Evolutionary conservation across 2,888 invertebrate genomes (phyloP), one percentile per base, ranked within the genome.

Genomic region (Mimas tiliae): DNA sequence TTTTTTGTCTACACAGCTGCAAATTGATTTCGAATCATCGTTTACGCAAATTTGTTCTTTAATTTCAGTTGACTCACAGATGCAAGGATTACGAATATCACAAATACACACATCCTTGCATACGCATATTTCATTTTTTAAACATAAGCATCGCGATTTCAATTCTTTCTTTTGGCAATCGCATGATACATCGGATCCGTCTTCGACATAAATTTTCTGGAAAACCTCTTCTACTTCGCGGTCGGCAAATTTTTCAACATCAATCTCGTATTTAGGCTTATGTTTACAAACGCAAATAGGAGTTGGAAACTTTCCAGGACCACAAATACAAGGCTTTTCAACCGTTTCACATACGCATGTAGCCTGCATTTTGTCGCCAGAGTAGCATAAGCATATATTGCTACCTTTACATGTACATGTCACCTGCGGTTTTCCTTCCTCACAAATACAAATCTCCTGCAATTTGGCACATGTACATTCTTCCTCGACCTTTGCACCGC

Each of bases 241-340:
- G 70, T 70, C 73, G 52, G 66, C 65, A 63, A 53, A 65, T 21
- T 69, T 67, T 62, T 73, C 69, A 8, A 69, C 65, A 16, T 75
- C 66, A 38, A 68, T 67, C 62, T 67, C 51, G 42, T 71, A 67
- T 65, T 70, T 78, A 8, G 86, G 86, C 68, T 89, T 88, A 67
- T 74, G 67, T 73, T 85, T 81, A 73, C 93, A 93, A 47, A 72
- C 72, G 69, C 93, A 93, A 65, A 87, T 65, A 50, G 90, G 86
- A 66, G 70, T 78, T n/a, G 91, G 87, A 76, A 79, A 87, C 68
- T 83, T 85, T 34, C 72, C 81, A 0, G 80, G 76, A 50, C 83
- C 70, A 70, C 93, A 93, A 67, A 89, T 71, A 69, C 93, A 92
- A 38, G 91, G 91, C 69, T 87, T 90, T n/a, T 85, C 80, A 34